A percentile compares a stretch with the other conserved stretches of the same genome.
phyloP scores from a whole-genome alignment of 2,113 vertebrate species.

The Gopherus flavomarginatus region DNA sequence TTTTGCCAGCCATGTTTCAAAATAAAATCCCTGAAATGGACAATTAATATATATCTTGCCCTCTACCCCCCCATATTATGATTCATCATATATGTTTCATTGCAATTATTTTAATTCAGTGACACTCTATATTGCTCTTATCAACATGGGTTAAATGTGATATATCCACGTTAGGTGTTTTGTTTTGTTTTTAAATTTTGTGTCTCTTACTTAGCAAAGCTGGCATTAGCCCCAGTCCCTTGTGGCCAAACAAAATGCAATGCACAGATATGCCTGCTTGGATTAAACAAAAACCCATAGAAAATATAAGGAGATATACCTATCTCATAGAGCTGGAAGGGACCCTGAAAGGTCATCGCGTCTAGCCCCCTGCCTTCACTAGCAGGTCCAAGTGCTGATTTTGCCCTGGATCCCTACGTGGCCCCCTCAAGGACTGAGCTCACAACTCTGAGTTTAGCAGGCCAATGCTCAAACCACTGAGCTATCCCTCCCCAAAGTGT shows the following conservation, averaged over 20 bases:
- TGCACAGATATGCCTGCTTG: not conserved
- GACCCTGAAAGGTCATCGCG: too few species aligned
- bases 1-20: not conserved
- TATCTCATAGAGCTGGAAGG: too few species aligned
- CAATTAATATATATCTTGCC: not conserved
- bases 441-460: too few species aligned
- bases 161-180: not conserved
- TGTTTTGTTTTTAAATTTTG: not conserved
- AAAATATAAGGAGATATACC: not conserved
- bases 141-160: not conserved
- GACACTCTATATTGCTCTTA: rapidly evolving
- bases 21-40: not conserved
- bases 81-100: not conserved
- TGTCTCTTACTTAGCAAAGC: not conserved
- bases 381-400: too few species aligned
- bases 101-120: not conserved
- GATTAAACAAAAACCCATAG: not conserved
- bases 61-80: not conserved
- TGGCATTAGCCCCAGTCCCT: not conserved
- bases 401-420: too few species aligned
- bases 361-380: too few species aligned
- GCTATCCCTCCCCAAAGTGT: rapidly evolving
- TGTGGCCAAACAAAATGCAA: rapidly evolving
- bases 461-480: too few species aligned
- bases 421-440: too few species aligned